These are phyloP conservation scores for Plecotus auritus DNA, from an alignment of 2,113 vertebrate genomes.

Conservation along the genomic window DNA sequence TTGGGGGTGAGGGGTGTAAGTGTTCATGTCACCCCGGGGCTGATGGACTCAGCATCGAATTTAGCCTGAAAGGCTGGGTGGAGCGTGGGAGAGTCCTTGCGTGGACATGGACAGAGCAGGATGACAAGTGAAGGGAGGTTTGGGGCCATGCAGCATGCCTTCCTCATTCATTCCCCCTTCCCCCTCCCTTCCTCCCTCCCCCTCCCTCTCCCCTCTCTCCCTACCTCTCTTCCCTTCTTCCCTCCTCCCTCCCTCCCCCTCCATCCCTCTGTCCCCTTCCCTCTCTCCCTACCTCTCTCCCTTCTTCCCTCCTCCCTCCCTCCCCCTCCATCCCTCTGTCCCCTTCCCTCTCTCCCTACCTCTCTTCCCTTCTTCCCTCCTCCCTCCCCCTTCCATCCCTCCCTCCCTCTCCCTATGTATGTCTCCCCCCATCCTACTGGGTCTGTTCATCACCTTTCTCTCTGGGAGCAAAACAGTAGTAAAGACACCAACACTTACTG, in stretches of 20 bases:
- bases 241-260: too few species aligned
- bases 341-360: not conserved
- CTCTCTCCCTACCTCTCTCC: not conserved
- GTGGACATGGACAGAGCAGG: not conserved
- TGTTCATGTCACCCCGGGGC: not conserved
- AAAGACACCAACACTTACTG: not conserved
- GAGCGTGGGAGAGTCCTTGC: not conserved
- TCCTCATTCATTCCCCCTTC: not conserved
- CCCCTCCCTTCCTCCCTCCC: not conserved
- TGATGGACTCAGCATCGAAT: not conserved
- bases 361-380: not conserved
- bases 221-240: not conserved
- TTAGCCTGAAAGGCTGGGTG: not conserved
- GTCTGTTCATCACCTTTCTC: not conserved
- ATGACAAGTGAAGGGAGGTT: not conserved
- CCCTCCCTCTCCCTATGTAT: not conserved
- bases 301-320: fast-evolving
- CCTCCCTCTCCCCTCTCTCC: not conserved
- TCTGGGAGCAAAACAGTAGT: not conserved
- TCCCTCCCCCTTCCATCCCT: too few species aligned
- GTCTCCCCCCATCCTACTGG: not conserved
- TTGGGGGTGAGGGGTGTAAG: not conserved
- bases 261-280: too few species aligned
- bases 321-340: too few species aligned
- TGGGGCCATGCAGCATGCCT: not conserved